Conservation (phyloP, 2,888 invertebrate genomes). For the Exephanes ischioxanthus region DNA sequence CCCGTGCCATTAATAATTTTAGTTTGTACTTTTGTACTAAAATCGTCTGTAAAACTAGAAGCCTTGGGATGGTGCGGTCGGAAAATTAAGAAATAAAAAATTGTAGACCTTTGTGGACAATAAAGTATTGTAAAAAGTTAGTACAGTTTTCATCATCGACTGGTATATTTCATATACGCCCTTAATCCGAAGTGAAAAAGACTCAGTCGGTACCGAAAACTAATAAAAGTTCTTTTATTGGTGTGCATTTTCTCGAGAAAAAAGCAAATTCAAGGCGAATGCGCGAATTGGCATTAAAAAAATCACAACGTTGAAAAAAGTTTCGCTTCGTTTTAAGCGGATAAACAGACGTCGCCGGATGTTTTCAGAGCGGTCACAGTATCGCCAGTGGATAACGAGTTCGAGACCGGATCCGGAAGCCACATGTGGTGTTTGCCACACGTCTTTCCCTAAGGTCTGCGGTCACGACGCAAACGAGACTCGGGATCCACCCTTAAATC, state of each 20-base stretch:
- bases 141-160: no score
- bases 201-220: neutral
- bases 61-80: no score
- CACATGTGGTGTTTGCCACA: conserved; percentile 12
- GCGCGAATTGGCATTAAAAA: neutral
- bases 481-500: conserved; percentile 47
- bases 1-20: no score
- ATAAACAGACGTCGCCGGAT: conserved; percentile 27
- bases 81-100: no score
- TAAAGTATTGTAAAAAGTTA: no score
- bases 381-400: conserved; percentile 46
- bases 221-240: neutral
- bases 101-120: no score
- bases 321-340: neutral
- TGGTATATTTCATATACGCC: neutral
- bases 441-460: conserved; percentile 19
- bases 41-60: no score
- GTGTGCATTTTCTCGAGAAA: neutral
- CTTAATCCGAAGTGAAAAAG: neutral
- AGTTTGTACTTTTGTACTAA: no score
- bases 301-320: neutral
- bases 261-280: neutral
- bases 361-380: conserved; percentile 38
- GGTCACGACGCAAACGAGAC: conserved; percentile 44
- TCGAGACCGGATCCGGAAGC: conserved; percentile 21